Conservation (phyloP, 2,888 invertebrate genomes). For the Electrophaes corylata region DNA sequence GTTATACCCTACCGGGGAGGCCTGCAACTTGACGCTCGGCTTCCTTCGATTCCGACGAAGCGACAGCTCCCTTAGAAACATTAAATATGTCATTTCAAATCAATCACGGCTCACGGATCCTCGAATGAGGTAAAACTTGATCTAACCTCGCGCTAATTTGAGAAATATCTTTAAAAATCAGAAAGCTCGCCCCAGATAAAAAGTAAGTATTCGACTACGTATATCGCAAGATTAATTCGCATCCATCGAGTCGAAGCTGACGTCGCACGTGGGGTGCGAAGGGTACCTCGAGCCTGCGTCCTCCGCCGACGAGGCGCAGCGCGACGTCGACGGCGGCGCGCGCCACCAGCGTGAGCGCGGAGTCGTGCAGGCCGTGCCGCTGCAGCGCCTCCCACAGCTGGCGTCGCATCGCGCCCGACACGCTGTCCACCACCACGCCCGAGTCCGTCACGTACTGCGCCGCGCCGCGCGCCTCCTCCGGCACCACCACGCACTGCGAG, state of each 20-base stretch:
- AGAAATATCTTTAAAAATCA: too few relatives aligned
- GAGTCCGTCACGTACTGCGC: slow-evolving; percentile 91
- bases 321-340: slow-evolving; percentile 94
- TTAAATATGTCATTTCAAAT: too few relatives aligned
- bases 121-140: too few relatives aligned
- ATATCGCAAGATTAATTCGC: too few relatives aligned
- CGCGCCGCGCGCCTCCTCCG: slow-evolving; percentile 81
- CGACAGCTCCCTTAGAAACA: too few relatives aligned
- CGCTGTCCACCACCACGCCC: slow-evolving; percentile 91
- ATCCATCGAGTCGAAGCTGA: not conserved
- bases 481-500: slow-evolving; percentile 85
- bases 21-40: too few relatives aligned
- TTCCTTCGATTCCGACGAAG: too few relatives aligned
- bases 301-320: slow-evolving; percentile 90
- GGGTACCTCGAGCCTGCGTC: slow-evolving; percentile 88
- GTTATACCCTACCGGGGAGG: too few relatives aligned
- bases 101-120: too few relatives aligned
- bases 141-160: too few relatives aligned
- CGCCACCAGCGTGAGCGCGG: slow-evolving; percentile 89
- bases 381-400: slow-evolving; percentile 88
- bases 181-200: too few relatives aligned
- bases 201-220: too few relatives aligned
- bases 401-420: slow-evolving; percentile 86
- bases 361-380: slow-evolving; percentile 84
- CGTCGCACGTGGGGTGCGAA: not conserved